phyloP scores from a whole-genome alignment of 2,113 vertebrate genomes.

The Tachysurus fulvidraco region DNA sequence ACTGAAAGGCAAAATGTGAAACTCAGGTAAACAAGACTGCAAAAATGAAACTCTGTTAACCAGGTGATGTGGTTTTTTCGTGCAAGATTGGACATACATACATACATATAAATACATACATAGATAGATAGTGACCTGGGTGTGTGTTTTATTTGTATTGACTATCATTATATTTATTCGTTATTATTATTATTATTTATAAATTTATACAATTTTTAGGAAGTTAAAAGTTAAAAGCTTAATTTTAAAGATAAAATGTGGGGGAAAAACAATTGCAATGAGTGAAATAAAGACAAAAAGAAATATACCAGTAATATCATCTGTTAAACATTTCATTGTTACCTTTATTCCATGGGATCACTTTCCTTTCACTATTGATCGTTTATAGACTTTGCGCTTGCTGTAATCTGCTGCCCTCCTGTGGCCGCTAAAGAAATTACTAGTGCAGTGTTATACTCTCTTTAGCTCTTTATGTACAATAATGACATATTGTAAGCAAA shows the following conservation, averaged over 20 bases:
- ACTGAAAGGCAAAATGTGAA: background rate
- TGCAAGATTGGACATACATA: too few species aligned
- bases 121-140: background rate
- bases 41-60: background rate
- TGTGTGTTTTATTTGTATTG: background rate
- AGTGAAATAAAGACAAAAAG: background rate
- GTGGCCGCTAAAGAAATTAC: conserved; percentile 33
- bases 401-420: background rate
- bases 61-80: background rate
- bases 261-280: background rate
- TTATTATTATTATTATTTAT: background rate
- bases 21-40: background rate
- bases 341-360: background rate
- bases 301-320: background rate
- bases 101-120: too few species aligned
- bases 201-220: too few species aligned
- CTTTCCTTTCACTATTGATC: too few species aligned
- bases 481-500: background rate
- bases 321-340: background rate
- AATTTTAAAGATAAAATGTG: too few species aligned
- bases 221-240: too few species aligned
- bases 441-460: background rate
- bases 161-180: background rate
- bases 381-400: background rate
- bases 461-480: background rate